These are phyloP conservation scores for Acipenser ruthenus DNA, from an alignment of 2,797 vertebrate genomes.

Conservation along the genomic window DNA sequence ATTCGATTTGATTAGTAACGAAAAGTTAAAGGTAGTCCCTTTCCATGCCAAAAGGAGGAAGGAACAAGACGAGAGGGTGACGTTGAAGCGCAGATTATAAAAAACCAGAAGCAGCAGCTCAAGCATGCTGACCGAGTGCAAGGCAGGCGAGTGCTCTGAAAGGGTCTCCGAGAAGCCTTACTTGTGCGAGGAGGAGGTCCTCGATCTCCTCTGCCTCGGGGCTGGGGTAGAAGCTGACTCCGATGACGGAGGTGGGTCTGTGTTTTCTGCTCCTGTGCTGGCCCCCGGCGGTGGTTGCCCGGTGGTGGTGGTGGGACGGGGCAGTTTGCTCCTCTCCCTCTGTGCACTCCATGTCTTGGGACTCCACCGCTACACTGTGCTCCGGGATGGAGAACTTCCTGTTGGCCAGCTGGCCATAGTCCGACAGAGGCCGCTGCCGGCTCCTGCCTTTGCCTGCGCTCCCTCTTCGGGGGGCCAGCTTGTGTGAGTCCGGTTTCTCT, in stretches of 20 bases:
- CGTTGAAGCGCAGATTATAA: no score
- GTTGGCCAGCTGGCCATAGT: slow-evolving; percentile 74
- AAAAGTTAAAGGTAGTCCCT: no score
- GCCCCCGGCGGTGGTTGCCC: slow-evolving; percentile 18
- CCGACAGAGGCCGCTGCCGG: slow-evolving; percentile 81
- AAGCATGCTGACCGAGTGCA: no score
- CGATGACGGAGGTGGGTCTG: slow-evolving; percentile 81
- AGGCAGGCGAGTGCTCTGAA: not conserved
- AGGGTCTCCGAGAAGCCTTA: slow-evolving; percentile 54
- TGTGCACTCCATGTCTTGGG: slow-evolving; percentile 32
- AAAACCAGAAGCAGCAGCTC: no score
- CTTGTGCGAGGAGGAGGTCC: slow-evolving; percentile 72
- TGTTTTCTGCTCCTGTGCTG: slow-evolving; percentile 48
- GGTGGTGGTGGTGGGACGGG: not conserved
- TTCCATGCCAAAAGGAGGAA: no score
- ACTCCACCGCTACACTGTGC: slow-evolving; percentile 55
- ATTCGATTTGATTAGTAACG: no score
- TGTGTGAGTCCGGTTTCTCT: slow-evolving; percentile 51
- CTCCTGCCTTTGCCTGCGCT: slow-evolving; percentile 55
- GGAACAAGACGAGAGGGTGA: no score
- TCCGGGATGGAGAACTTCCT: slow-evolving; percentile 80
- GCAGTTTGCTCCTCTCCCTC: slow-evolving; percentile 31
- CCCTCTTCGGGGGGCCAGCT: slow-evolving; percentile 48
- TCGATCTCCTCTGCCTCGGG: slow-evolving; percentile 65
- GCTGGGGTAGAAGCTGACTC: slow-evolving; percentile 63